A percentile compares a stretch with the other conserved stretches of the same genome.
Evolutionary conservation across 2,888 invertebrate genomes (phyloP).

Genomic region (Oscheius myriophilus): DNA sequence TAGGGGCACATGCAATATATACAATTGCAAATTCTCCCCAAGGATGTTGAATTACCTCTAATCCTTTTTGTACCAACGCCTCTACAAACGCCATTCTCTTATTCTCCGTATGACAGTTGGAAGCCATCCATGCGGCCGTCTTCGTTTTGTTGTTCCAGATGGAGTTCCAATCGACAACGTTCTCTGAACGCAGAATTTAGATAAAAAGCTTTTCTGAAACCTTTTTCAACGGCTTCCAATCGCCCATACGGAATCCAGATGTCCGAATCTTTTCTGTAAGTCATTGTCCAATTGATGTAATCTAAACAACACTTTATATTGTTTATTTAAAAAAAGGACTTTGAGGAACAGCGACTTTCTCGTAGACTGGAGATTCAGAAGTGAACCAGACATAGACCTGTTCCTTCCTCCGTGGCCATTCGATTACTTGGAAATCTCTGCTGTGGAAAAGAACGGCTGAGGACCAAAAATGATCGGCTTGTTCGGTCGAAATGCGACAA

Average conservation of each 20-base stretch:
- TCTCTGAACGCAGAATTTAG: not conserved
- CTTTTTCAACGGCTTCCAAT: slow-evolving; percentile 20
- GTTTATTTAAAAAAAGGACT: not conserved
- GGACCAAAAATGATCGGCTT: not conserved
- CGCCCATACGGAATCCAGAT: slow-evolving; percentile 48
- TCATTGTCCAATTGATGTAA: slow-evolving; percentile 58
- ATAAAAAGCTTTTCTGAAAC: no score
- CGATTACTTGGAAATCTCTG: not conserved
- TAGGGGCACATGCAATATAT: no score
- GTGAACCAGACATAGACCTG: slow-evolving; percentile 20
- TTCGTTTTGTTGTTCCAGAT: slow-evolving; percentile 24
- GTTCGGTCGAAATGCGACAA: no score
- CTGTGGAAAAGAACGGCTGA: slow-evolving; percentile 22
- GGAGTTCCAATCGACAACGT: slow-evolving; percentile 6
- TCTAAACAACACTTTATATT: slow-evolving; percentile 26
- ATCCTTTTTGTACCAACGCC: slow-evolving; percentile 11
- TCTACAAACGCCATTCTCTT: slow-evolving; percentile 35
- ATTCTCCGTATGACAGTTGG: slow-evolving; percentile 43
- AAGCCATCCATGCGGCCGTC: slow-evolving; percentile 41
- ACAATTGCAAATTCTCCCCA: no score
- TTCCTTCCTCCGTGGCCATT: not conserved
- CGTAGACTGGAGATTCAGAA: slow-evolving; percentile 12
- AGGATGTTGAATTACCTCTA: no score
- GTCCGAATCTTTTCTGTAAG: slow-evolving; percentile 48
- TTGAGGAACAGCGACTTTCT: slow-evolving; percentile 5